These are phyloP conservation scores for Eurois occulta DNA, from an alignment of 2,888 invertebrate genomes.

Conservation along the genomic window DNA sequence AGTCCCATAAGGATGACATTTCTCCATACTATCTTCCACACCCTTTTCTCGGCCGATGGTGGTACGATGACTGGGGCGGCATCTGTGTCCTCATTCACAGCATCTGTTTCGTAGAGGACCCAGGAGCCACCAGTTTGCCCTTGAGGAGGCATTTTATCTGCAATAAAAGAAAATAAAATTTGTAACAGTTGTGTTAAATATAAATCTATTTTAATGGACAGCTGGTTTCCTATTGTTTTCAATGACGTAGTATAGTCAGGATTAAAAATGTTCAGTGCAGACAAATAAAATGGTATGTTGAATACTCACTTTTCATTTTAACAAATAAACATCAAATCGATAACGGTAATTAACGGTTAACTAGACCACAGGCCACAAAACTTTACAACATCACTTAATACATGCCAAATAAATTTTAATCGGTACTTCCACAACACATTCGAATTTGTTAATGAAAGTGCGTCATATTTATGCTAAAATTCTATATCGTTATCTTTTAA, in stretches of 20 bases:
- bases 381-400: constrained; percentile 9
- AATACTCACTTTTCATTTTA: constrained; percentile 44
- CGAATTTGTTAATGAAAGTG: constrained; percentile 24
- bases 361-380: constrained; percentile 9
- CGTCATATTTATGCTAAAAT: constrained; percentile 45
- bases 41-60: constrained; percentile 89
- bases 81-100: constrained; percentile 74
- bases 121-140: constrained; percentile 81
- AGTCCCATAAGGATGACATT: constrained; percentile 94
- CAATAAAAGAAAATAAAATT: constrained; percentile 27
- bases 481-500: constrained; percentile 37
- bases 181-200: not conserved
- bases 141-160: constrained; percentile 85
- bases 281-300: not conserved
- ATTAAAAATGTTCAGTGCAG: not conserved
- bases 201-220: not conserved
- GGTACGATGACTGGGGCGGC: constrained; percentile 71
- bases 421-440: constrained; percentile 11
- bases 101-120: constrained; percentile 85
- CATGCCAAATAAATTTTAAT: constrained; percentile 10
- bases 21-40: constrained; percentile 94
- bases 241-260: not conserved
- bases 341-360: constrained; percentile 25
- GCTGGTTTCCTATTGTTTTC: constrained; percentile 10
- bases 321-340: constrained; percentile 17